Conservation (phyloP, 2,113 vertebrate genomes). For the Callaeas wilsoni region DNA sequence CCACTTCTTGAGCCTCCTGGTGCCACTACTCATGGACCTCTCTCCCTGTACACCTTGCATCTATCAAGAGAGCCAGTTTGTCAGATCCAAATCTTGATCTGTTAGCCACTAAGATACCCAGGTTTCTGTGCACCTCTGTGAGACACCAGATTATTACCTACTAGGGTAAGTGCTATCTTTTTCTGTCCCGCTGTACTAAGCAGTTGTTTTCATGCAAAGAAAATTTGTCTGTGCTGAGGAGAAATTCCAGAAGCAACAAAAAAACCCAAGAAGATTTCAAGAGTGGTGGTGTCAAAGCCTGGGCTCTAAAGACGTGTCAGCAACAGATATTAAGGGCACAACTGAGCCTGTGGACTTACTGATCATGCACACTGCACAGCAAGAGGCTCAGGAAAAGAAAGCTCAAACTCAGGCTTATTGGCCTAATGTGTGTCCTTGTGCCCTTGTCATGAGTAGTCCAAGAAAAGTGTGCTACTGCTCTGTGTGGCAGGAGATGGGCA, state of each 20-base stretch:
- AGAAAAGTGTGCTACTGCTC: not conserved
- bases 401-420: not conserved
- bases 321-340: not conserved
- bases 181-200: not conserved
- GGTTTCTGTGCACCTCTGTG: not conserved
- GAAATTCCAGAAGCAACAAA: not conserved
- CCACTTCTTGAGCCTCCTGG: not conserved
- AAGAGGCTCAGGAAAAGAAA: not conserved
- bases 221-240: not conserved
- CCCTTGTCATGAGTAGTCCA: not conserved
- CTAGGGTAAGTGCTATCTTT: not conserved
- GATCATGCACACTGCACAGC: not conserved
- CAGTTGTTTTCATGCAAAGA: not conserved
- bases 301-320: not conserved
- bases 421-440: not conserved
- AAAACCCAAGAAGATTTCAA: not conserved
- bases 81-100: not conserved
- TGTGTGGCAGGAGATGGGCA: not conserved
- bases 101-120: not conserved
- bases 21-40: not conserved
- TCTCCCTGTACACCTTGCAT: not conserved
- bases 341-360: not conserved
- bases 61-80: not conserved
- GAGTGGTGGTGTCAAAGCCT: not conserved
- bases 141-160: not conserved